phyloP scores from a whole-genome alignment of 2,113 vertebrate genomes.

The Paratilapia polleni region DNA sequence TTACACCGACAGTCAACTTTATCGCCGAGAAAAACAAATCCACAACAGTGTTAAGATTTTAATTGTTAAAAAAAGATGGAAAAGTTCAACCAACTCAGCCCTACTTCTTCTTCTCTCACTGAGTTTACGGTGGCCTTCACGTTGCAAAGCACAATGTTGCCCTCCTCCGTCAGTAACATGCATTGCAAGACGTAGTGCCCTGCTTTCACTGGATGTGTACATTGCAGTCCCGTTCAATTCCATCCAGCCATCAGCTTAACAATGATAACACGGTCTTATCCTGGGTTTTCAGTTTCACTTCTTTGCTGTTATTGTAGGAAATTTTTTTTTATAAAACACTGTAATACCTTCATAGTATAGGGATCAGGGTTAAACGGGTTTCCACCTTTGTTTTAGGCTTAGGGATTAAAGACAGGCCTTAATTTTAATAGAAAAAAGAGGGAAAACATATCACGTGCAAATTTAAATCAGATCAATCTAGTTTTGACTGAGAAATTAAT shows the following conservation, averaged over 20 bases:
- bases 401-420: no score
- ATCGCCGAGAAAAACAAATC: no score
- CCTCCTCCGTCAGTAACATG: background rate
- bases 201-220: background rate
- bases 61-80: background rate
- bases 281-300: background rate
- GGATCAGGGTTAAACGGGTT: background rate
- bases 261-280: background rate
- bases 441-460: no score
- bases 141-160: background rate
- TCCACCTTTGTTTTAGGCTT: no score
- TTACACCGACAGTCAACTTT: background rate
- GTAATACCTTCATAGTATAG: fast-evolving
- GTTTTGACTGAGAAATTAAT: no score
- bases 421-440: no score
- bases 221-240: background rate
- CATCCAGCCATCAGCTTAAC: background rate
- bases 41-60: background rate
- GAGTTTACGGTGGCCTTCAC: background rate
- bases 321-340: background rate
- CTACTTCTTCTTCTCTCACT: background rate
- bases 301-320: background rate
- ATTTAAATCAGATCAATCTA: no score
- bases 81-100: background rate
- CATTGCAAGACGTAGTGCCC: background rate